Evolutionary conservation across 2,888 invertebrate species (phyloP).

Genomic region (Pristionchus arcanus): DNA sequence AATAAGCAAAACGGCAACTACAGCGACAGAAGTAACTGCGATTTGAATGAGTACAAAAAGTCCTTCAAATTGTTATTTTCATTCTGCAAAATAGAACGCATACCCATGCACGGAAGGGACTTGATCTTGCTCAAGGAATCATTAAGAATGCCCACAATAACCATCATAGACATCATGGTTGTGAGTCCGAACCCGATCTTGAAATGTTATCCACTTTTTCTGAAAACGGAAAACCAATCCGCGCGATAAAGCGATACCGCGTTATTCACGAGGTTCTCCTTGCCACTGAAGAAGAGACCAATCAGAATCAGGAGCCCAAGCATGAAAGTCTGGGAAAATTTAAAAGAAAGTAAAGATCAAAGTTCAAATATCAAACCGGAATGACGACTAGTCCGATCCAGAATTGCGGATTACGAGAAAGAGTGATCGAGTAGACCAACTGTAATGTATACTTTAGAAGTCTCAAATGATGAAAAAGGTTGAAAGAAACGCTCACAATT

Average conservation of each 20-base stretch:
- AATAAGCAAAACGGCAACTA: not conserved
- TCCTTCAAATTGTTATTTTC: not conserved
- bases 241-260: not conserved
- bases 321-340: not conserved
- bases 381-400: slow-evolving; percentile 26
- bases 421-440: not conserved
- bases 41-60: slow-evolving; percentile 19
- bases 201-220: not conserved
- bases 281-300: slow-evolving; percentile 2
- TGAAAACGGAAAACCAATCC: no score
- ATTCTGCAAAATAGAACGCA: no score
- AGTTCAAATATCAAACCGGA: not conserved
- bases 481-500: not conserved
- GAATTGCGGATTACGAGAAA: slow-evolving; percentile 22
- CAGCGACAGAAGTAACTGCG: not conserved
- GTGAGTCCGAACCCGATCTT: slow-evolving; percentile 15
- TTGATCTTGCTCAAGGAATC: slow-evolving; percentile 14
- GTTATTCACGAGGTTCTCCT: slow-evolving; percentile 15
- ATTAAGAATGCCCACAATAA: not conserved
- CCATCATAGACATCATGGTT: slow-evolving; percentile 31
- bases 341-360: not conserved
- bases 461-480: not conserved
- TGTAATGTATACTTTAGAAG: not conserved
- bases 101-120: slow-evolving; percentile 12
- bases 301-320: not conserved